Conservation (phyloP, 2,113 vertebrate genomes). For the Phainopepla nitens region DNA sequence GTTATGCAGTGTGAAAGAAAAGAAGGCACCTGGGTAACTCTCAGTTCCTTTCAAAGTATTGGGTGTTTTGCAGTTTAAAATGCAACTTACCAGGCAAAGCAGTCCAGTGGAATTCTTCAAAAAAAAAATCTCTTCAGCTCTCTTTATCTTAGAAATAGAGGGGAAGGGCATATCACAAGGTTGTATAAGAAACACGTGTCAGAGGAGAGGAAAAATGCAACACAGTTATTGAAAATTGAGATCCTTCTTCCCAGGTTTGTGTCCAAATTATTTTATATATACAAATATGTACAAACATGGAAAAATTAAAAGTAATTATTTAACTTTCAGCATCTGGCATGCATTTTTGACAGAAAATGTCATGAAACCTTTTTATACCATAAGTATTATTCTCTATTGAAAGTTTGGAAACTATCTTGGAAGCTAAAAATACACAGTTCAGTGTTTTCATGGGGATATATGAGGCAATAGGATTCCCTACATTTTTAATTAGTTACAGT, state of each 20-base stretch:
- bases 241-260: not conserved
- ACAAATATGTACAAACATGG: not conserved
- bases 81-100: not conserved
- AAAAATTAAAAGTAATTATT: not conserved
- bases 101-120: not conserved
- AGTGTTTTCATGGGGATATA: not conserved
- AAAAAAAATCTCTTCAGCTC: not conserved
- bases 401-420: not conserved
- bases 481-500: not conserved
- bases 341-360: not conserved
- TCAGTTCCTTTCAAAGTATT: not conserved
- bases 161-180: not conserved
- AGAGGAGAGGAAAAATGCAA: not conserved
- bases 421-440: not conserved
- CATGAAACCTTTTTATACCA: not conserved
- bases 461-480: not conserved
- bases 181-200: not conserved
- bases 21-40: conserved; percentile 56
- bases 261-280: not conserved
- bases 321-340: not conserved
- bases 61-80: not conserved
- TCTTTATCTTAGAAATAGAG: not conserved
- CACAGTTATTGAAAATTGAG: not conserved
- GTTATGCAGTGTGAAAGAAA: conserved; percentile 64
- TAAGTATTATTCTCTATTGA: not conserved